phyloP scores from a whole-genome alignment of 2,797 vertebrate genomes.

The Garrulus glandarius region DNA sequence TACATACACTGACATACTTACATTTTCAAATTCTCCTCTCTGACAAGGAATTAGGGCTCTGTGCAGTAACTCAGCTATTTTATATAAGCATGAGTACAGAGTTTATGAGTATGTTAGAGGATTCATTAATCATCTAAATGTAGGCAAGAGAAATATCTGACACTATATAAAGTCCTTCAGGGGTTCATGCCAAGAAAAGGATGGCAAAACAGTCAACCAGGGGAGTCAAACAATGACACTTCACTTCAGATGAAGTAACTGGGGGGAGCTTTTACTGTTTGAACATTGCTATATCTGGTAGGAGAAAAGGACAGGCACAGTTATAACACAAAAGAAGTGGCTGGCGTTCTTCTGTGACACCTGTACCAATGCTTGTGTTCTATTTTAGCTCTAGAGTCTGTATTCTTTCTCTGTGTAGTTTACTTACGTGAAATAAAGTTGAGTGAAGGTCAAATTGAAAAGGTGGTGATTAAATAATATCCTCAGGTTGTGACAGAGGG shows the following conservation, averaged over 20 bases:
- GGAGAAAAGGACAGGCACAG: not conserved
- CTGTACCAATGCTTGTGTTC: not conserved
- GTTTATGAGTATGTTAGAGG: not conserved
- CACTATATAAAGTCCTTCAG: not conserved
- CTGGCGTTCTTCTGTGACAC: not conserved
- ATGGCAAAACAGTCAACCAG: not conserved
- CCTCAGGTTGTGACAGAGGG: not conserved
- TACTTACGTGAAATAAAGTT: not conserved
- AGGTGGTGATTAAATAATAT: not conserved
- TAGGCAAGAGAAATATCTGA: not conserved
- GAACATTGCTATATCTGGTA: not conserved
- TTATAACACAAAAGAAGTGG: not conserved
- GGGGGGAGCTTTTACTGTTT: not conserved
- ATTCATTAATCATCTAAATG: not conserved
- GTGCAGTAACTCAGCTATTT: not conserved
- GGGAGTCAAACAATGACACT: not conserved
- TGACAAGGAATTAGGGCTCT: not conserved
- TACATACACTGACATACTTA: not conserved
- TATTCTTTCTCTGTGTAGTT: not conserved
- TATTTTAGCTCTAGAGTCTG: not conserved
- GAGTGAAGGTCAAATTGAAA: not conserved
- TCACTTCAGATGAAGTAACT: not conserved
- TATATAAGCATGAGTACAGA: not conserved
- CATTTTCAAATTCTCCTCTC: not conserved
- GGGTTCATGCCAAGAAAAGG: not conserved